phyloP scores from a whole-genome alignment of 2,888 invertebrate species.

The Sarcophaga caerulescens region DNA sequence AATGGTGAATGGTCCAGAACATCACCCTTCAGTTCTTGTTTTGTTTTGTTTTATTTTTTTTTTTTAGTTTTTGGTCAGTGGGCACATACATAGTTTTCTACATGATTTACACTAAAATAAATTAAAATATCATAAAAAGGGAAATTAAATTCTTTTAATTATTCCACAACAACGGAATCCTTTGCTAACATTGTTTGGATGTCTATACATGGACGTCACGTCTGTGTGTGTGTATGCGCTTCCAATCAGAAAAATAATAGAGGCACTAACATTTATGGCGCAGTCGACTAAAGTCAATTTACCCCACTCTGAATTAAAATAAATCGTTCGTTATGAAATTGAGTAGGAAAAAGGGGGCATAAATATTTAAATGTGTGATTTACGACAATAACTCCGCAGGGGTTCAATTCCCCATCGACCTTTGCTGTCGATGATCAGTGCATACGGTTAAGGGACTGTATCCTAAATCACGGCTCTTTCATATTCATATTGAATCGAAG shows the following conservation, averaged over 20 bases:
- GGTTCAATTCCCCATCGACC: slow-evolving; percentile 59
- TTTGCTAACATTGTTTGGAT: neutral
- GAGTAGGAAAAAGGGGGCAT: slow-evolving; percentile 68
- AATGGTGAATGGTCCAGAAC: too few relatives aligned
- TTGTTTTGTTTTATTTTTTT: slow-evolving; percentile 6
- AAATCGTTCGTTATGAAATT: slow-evolving; percentile 63
- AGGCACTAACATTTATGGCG: neutral
- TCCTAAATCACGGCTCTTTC: too few relatives aligned
- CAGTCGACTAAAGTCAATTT: slow-evolving; percentile 35
- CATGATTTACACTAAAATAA: slow-evolving; percentile 80
- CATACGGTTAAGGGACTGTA: slow-evolving; percentile 38
- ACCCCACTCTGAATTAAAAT: slow-evolving; percentile 55
- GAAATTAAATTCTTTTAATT: slow-evolving; percentile 79
- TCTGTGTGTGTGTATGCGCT: slow-evolving; percentile 21
- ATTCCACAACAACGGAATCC: slow-evolving; percentile 47
- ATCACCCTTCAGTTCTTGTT: neutral
- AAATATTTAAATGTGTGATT: slow-evolving; percentile 74
- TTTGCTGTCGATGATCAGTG: slow-evolving; percentile 48
- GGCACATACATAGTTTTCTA: slow-evolving; percentile 73
- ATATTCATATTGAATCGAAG: too few relatives aligned
- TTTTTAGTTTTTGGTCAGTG: slow-evolving; percentile 7
- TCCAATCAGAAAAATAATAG: slow-evolving; percentile 44
- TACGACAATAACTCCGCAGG: slow-evolving; percentile 72
- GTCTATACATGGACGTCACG: neutral
- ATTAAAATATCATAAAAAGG: slow-evolving; percentile 80